These are phyloP conservation scores for Strigamia maritima DNA, from an alignment of 2,888 invertebrate species.

Conservation along the genomic window DNA sequence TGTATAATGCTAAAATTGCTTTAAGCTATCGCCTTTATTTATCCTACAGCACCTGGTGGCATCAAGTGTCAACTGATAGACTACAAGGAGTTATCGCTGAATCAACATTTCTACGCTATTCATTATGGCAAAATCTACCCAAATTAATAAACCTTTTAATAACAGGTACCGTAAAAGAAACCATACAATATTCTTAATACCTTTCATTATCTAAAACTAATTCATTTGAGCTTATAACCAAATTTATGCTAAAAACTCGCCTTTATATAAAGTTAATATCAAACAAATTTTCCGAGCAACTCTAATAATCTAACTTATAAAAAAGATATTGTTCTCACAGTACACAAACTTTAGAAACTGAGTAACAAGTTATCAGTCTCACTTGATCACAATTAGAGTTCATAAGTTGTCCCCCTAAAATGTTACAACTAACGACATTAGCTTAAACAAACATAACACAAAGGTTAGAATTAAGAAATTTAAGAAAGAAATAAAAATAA, in stretches of 20 bases:
- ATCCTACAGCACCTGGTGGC: too few relatives aligned
- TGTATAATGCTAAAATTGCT: too few relatives aligned
- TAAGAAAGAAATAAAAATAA: neutral
- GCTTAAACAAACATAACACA: neutral
- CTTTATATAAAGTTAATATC: too few relatives aligned
- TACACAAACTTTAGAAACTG: neutral
- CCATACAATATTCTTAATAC: too few relatives aligned
- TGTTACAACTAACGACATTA: constrained; percentile 13
- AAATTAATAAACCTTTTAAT: too few relatives aligned
- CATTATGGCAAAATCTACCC: too few relatives aligned
- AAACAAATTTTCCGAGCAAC: neutral
- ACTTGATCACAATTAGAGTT: constrained; percentile 15
- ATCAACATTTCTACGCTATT: too few relatives aligned
- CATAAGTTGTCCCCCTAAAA: neutral
- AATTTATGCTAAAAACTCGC: neutral
- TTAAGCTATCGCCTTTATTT: too few relatives aligned
- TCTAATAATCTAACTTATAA: neutral
- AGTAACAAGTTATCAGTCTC: constrained; percentile 13
- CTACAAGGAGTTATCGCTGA: too few relatives aligned
- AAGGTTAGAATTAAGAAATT: neutral
- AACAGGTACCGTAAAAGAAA: too few relatives aligned
- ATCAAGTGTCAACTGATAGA: too few relatives aligned
- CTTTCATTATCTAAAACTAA: too few relatives aligned
- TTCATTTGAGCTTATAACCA: neutral
- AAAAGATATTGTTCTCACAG: neutral